These are phyloP conservation scores for Gallinago jamesoni DNA, from an alignment of 2,113 vertebrate genomes.

Conservation along the genomic window DNA sequence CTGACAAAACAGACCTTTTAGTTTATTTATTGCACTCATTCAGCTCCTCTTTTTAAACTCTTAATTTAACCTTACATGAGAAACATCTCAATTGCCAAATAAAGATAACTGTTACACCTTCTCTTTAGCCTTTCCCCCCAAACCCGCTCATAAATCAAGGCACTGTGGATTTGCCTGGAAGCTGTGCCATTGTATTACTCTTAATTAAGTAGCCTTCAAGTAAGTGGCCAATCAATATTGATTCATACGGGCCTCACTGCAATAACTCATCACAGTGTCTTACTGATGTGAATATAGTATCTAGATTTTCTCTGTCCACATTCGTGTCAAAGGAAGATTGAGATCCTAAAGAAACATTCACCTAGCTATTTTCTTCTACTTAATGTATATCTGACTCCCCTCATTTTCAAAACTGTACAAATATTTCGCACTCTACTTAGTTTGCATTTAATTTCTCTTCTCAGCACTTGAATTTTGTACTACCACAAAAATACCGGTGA, in stretches of 20 bases:
- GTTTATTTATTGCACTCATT: not conserved
- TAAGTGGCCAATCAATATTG: not conserved
- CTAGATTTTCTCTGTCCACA: not conserved
- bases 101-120: not conserved
- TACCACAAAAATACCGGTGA: accelerated
- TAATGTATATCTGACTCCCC: not conserved
- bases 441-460: not conserved
- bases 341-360: not conserved
- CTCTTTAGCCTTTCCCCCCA: not conserved
- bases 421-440: not conserved
- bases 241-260: not conserved
- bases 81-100: not conserved
- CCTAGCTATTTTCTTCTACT: not conserved
- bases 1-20: not conserved
- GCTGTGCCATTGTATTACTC: not conserved
- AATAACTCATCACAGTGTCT: not conserved
- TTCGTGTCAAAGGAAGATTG: not conserved
- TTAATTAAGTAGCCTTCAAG: not conserved
- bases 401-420: not conserved
- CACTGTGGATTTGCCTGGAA: not conserved
- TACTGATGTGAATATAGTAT: not conserved
- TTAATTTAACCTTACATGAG: not conserved
- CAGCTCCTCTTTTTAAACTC: not conserved
- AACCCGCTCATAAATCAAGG: not conserved
- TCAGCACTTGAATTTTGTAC: not conserved